Conservation (phyloP, 2,888 invertebrate genomes). For the Microctonus hyperodae region DNA sequence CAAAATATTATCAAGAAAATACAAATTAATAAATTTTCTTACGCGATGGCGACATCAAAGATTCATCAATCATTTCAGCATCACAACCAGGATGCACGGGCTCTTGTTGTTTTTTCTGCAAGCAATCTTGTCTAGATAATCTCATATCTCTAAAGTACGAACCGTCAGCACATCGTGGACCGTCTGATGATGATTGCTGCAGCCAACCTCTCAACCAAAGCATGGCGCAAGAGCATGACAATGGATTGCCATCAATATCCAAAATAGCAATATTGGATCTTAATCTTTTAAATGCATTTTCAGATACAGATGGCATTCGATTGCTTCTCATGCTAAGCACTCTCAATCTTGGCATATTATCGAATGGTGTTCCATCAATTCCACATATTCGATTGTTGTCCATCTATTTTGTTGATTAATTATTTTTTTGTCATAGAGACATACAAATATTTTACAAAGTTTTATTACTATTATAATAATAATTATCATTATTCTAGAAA, state of each 20-base stretch:
- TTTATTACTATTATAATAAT: too few relatives aligned
- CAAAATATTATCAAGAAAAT: too few relatives aligned
- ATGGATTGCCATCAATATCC: slow-evolving; percentile 87
- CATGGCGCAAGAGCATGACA: slow-evolving; percentile 82
- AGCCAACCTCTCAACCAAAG: slow-evolving; percentile 87
- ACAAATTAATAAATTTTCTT: slow-evolving; percentile 30
- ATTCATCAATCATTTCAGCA: slow-evolving; percentile 67
- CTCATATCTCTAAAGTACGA: slow-evolving; percentile 77
- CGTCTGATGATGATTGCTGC: slow-evolving; percentile 75
- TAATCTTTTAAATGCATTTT: slow-evolving; percentile 76
- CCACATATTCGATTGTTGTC: slow-evolving; percentile 85
- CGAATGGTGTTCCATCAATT: slow-evolving; percentile 81
- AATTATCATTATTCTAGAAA: not conserved
- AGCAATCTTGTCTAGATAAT: slow-evolving; percentile 75
- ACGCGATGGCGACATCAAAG: slow-evolving; percentile 46
- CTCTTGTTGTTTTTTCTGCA: slow-evolving; percentile 64
- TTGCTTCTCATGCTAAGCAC: slow-evolving; percentile 81
- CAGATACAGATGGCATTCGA: slow-evolving; percentile 75
- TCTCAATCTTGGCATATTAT: slow-evolving; percentile 83
- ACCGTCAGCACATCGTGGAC: slow-evolving; percentile 82
- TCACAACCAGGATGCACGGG: slow-evolving; percentile 75
- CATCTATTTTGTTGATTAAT: slow-evolving; percentile 62
- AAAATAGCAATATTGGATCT: slow-evolving; percentile 83
- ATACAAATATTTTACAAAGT: slow-evolving; percentile 12
- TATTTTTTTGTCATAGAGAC: not conserved